Evolutionary conservation across 2,113 vertebrate genomes (phyloP).

Genomic region (Chloroceryle aenea): DNA sequence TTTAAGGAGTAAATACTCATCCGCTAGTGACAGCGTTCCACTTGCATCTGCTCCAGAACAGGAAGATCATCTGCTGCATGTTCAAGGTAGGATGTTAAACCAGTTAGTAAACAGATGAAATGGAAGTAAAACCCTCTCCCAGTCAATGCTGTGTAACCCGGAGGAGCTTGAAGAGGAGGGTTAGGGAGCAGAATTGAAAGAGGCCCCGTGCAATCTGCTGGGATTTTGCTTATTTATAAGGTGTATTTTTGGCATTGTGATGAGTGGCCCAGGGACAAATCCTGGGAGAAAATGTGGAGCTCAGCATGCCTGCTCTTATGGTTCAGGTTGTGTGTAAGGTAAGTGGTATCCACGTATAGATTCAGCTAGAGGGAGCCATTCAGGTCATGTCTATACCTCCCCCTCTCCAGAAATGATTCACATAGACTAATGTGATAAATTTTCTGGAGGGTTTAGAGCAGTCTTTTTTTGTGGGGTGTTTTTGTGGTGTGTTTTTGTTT

Average conservation of each 20-base stretch:
- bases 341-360: neutral
- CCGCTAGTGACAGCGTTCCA: conserved; percentile 74
- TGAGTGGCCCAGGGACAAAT: neutral
- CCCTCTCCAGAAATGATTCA: neutral
- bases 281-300: neutral
- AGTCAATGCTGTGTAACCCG: neutral
- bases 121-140: neutral
- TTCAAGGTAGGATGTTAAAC: conserved; percentile 64
- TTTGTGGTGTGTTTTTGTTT: too few species aligned
- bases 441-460: neutral
- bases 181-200: neutral
- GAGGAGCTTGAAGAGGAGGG: neutral
- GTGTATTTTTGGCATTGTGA: neutral
- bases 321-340: neutral
- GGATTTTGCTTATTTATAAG: neutral
- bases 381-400: neutral
- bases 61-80: neutral
- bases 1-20: conserved; percentile 84
- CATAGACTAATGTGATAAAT: neutral
- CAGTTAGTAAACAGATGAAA: neutral
- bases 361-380: neutral
- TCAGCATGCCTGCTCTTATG: neutral
- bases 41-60: conserved; percentile 19
- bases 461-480: neutral
- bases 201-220: neutral